Evolutionary conservation across 2,113 vertebrate genomes (phyloP).

Genomic region (Cephalopholis sonnerati): DNA sequence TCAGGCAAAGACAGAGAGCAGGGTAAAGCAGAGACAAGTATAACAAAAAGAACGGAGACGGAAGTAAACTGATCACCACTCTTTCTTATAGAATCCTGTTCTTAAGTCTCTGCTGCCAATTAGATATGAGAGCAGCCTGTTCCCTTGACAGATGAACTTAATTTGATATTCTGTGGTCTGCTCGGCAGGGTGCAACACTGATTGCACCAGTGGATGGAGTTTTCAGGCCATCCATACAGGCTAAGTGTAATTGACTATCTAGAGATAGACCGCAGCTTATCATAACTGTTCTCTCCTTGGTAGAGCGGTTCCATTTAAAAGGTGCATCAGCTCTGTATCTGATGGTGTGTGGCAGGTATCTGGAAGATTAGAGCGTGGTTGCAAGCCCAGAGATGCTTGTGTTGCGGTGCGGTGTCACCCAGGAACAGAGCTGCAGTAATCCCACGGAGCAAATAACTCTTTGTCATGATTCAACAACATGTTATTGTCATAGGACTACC

Average conservation of each 20-base stretch:
- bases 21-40: constrained; percentile 60
- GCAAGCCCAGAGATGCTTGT: constrained; percentile 1
- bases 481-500: constrained; percentile 64
- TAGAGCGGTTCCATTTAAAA: constrained; percentile 37
- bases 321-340: constrained; percentile 20
- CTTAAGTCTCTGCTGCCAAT: constrained; percentile 65
- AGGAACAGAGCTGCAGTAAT: constrained; percentile 19
- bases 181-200: constrained; percentile 54
- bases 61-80: constrained; percentile 57
- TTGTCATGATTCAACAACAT: constrained; percentile 59
- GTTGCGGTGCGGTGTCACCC: constrained; percentile 23
- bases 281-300: constrained; percentile 28
- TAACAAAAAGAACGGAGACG: constrained; percentile 49
- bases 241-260: constrained; percentile 45
- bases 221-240: constrained; percentile 38
- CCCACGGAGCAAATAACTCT: constrained; percentile 59
- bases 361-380: constrained; percentile 17
- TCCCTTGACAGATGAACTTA: constrained; percentile 62
- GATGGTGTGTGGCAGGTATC: constrained; percentile 27
- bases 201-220: constrained; percentile 44
- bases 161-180: constrained; percentile 64
- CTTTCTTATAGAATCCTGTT: constrained; percentile 40
- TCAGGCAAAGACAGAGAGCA: constrained; percentile 48
- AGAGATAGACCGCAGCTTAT: constrained; percentile 39
- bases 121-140: constrained; percentile 53